These are phyloP conservation scores for Halocynthia aurantium DNA, from an alignment of 23 tunicate species.

Conservation along the genomic window DNA sequence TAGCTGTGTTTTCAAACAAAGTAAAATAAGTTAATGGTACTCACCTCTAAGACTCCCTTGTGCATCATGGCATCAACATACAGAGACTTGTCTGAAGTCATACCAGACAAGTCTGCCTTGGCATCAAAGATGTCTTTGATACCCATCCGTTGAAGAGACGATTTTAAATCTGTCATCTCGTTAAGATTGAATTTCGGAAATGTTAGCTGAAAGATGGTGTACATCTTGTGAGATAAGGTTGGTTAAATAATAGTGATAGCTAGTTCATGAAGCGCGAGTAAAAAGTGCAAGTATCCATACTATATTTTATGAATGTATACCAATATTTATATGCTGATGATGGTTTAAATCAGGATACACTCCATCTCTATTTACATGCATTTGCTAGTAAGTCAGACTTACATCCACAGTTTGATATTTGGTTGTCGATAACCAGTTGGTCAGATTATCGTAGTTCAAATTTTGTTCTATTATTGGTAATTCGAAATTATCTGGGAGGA, in stretches of 20 bases:
- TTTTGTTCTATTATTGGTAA: slow-evolving; percentile 42
- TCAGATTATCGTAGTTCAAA: slow-evolving; percentile 58
- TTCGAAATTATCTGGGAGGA: slow-evolving; percentile 80
- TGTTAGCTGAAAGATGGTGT: slow-evolving; percentile 29
- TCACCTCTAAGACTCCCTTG: slow-evolving; percentile 66
- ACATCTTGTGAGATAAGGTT: too few species aligned
- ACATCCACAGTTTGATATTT: slow-evolving; percentile 73
- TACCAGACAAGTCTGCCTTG: slow-evolving; percentile 56
- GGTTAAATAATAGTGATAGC: too few species aligned
- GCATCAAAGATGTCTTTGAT: slow-evolving; percentile 47
- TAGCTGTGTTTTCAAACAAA: neutral
- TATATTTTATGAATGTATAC: too few species aligned
- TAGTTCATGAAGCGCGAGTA: too few species aligned
- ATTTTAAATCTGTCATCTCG: slow-evolving; percentile 38
- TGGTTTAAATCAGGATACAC: too few species aligned
- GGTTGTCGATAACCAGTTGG: slow-evolving; percentile 45
- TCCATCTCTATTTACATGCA: too few species aligned
- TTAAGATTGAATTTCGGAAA: slow-evolving; percentile 72
- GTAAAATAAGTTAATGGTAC: neutral
- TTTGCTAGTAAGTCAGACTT: slow-evolving; percentile 6
- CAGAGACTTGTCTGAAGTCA: slow-evolving; percentile 21
- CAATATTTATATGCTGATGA: too few species aligned
- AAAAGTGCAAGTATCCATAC: too few species aligned
- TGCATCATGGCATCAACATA: slow-evolving; percentile 64
- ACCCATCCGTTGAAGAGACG: slow-evolving; percentile 50